phyloP scores from a whole-genome alignment of 2,113 vertebrate species.

The Xiphophorus couchianus region DNA sequence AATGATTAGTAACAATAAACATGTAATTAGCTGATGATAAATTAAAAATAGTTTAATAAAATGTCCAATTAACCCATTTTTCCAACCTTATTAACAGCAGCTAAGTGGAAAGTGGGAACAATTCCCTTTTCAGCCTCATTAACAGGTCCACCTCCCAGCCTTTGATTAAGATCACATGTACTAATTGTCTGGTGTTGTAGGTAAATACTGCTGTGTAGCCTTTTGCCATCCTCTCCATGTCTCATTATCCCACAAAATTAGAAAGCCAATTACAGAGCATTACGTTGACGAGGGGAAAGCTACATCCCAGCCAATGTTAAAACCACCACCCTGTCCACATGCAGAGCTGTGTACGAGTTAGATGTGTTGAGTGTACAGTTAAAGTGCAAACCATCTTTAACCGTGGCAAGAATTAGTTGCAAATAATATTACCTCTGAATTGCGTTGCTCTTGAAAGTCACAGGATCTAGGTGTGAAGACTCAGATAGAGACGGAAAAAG shows the following conservation, averaged over 20 bases:
- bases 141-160: constrained; percentile 44
- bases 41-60: background rate
- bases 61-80: constrained; percentile 15
- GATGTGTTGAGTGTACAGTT: constrained; percentile 22
- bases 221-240: constrained; percentile 44
- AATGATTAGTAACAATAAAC: background rate
- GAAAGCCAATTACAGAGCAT: constrained; percentile 68
- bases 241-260: constrained; percentile 68
- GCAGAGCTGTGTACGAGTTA: constrained; percentile 10
- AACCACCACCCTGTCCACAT: constrained; percentile 17
- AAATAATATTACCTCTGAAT: constrained; percentile 13
- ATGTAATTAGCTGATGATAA: background rate
- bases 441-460: background rate
- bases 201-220: constrained; percentile 56
- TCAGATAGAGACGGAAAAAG: background rate
- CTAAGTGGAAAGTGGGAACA: constrained; percentile 4
- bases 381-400: constrained; percentile 17
- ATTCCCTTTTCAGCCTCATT: constrained; percentile 45
- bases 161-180: constrained; percentile 39
- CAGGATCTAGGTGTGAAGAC: background rate
- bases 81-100: background rate
- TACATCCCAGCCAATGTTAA: constrained; percentile 28
- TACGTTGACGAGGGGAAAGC: constrained; percentile 55
- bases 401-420: constrained; percentile 25
- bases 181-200: constrained; percentile 55